Conservation (phyloP, 2,113 vertebrate genomes). For the Lutjanus erythropterus region DNA sequence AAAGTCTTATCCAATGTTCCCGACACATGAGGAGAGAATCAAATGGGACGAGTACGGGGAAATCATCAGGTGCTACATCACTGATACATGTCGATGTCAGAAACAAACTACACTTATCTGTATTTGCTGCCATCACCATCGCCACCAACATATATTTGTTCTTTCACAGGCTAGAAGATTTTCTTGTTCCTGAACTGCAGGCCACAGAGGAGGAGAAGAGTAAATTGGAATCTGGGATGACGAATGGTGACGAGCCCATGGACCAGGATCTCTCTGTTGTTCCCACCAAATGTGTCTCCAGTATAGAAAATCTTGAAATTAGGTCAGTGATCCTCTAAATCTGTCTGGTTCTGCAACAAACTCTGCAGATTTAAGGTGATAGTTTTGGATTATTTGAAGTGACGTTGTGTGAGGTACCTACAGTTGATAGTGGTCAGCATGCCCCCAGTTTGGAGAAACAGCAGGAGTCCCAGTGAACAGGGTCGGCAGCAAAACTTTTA, state of each 20-base stretch:
- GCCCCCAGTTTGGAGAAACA: too few species aligned
- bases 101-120: background rate
- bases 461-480: too few species aligned
- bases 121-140: background rate
- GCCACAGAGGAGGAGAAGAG: slow-evolving; percentile 98
- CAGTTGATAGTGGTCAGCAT: too few species aligned
- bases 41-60: slow-evolving; percentile 99
- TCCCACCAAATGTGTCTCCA: slow-evolving; percentile 96
- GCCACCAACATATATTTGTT: background rate
- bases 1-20: slow-evolving; percentile 99
- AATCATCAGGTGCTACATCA: slow-evolving; percentile 92
- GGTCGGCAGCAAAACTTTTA: too few species aligned
- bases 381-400: too few species aligned
- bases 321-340: slow-evolving; percentile 86
- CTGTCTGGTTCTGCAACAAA: background rate
- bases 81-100: background rate
- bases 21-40: slow-evolving; percentile 95
- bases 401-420: too few species aligned
- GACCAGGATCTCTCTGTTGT: slow-evolving; percentile 97
- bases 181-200: slow-evolving; percentile 97
- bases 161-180: slow-evolving; percentile 92
- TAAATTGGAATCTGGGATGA: slow-evolving; percentile 94
- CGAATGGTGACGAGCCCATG: slow-evolving; percentile 99
- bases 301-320: slow-evolving; percentile 94
- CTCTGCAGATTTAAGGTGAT: slow-evolving; percentile 3